Percentiles rank a stretch among this genome's conserved stretches.
phyloP scores from a whole-genome alignment of 2,113 vertebrate species.

The Marmota monax region DNA sequence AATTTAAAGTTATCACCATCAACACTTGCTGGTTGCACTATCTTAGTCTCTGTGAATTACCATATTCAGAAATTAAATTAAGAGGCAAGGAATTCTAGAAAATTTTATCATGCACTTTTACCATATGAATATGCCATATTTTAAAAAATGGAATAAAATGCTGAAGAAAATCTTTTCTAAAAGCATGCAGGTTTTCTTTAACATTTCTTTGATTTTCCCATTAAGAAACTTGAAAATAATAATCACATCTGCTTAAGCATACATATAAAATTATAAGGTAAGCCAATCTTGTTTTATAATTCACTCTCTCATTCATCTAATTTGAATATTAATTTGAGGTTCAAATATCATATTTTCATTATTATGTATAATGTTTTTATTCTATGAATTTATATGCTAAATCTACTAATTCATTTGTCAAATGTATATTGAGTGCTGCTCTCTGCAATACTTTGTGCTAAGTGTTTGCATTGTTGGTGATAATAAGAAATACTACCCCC shows the following conservation, averaged over 20 bases:
- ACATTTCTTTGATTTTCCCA: not conserved
- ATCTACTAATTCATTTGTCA: not conserved
- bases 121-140: not conserved
- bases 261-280: not conserved
- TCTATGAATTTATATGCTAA: not conserved
- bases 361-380: not conserved
- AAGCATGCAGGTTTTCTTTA: not conserved
- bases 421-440: not conserved
- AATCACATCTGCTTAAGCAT: not conserved
- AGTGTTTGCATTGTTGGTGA: not conserved
- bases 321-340: not conserved
- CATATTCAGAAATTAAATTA: not conserved
- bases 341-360: not conserved
- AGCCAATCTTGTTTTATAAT: not conserved
- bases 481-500: not conserved
- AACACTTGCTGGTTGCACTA: not conserved
- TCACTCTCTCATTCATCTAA: not conserved
- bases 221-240: not conserved
- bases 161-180: not conserved
- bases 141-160: not conserved
- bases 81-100: not conserved
- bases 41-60: not conserved
- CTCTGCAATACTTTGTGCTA: not conserved
- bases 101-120: too few species aligned
- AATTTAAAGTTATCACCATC: not conserved